These are phyloP conservation scores for Branchipolynoe longqiensis DNA, from an alignment of 2,888 invertebrate species.

Conservation along the genomic window DNA sequence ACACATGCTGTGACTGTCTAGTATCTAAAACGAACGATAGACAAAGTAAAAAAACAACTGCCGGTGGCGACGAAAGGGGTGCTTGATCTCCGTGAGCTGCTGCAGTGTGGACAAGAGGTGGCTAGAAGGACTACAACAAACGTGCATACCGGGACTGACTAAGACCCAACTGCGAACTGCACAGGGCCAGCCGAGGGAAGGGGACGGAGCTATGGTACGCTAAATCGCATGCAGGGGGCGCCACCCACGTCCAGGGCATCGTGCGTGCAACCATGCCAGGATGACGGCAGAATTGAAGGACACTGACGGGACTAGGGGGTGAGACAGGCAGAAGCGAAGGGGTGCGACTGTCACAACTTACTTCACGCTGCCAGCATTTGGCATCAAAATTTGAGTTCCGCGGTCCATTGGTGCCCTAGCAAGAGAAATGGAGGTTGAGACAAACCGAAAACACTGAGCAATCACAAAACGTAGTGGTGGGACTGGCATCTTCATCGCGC, in stretches of 20 bases:
- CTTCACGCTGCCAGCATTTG: conserved; percentile 71
- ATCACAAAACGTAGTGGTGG: background rate
- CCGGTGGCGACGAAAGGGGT: no score
- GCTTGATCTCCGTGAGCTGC: no score
- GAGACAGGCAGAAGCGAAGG: background rate
- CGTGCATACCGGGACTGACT: no score
- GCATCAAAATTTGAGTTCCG: conserved; percentile 69
- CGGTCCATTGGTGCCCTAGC: conserved; percentile 64
- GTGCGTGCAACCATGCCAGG: conserved; percentile 8
- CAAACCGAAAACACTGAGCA: conserved; percentile 13
- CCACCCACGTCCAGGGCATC: background rate
- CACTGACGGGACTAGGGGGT: conserved; percentile 4
- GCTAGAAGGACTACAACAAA: no score
- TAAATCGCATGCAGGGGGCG: conserved; percentile 16
- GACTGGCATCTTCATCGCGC: background rate
- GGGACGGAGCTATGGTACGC: background rate
- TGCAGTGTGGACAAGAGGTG: no score
- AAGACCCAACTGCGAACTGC: no score
- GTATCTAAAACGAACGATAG: no score
- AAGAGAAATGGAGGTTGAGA: conserved; percentile 59
- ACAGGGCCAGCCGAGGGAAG: no score
- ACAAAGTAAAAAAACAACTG: no score
- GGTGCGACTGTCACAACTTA: conserved; percentile 67
- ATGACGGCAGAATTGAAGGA: background rate
- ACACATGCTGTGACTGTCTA: no score